Evolutionary conservation across 2,113 vertebrate species (phyloP), one percentile per base, ranked within the genome.

Genomic region (Pelobates fuscus): DNA sequence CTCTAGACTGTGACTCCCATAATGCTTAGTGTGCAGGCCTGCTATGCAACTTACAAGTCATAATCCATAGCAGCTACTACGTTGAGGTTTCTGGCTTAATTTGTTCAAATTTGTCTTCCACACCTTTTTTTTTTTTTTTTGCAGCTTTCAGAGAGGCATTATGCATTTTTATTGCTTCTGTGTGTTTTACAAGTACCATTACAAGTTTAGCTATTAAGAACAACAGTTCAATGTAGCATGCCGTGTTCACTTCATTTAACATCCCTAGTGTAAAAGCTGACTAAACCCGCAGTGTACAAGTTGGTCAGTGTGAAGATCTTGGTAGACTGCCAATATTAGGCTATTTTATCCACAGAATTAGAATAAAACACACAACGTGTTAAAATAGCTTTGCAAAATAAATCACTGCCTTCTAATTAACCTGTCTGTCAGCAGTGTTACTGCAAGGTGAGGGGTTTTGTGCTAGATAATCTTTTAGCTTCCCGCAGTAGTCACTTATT

Each of bases 191-290:
- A 76, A 67, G 73, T 67, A 29, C 64, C 25, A 61, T 67, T 67
- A 76, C 64, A 67, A 67, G 64, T 76, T 76, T 76, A 76, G 73
- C 73, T 68, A 67, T 76, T 67, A 76, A 76, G 73, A 76, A 76
- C 73, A 76, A 61, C 73, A 59, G 64, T 67, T 67, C 64, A 76
- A 67, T 67, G 73, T 76, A 61, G 55, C 73, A 76, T 76, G 54
- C 73, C 46, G 55, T 76, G 73, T 49, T 76, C 73, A 76, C 73
- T 67, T 76, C 64, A 76, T 76, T 76, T 65, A 76, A 76, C 73
- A 67, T 67, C 73, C 63, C 62, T 21, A 67, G 73, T 76, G 73
- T 60, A 27, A 76, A 67, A n/a, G 37, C 41, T 67, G 43, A 12
- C 23, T 60, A 76, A 44, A 76, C 54, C 44, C 54, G 67, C 30